Evolutionary conservation across 2,113 vertebrate species (phyloP).

Genomic region (Megaceryle maxima): DNA sequence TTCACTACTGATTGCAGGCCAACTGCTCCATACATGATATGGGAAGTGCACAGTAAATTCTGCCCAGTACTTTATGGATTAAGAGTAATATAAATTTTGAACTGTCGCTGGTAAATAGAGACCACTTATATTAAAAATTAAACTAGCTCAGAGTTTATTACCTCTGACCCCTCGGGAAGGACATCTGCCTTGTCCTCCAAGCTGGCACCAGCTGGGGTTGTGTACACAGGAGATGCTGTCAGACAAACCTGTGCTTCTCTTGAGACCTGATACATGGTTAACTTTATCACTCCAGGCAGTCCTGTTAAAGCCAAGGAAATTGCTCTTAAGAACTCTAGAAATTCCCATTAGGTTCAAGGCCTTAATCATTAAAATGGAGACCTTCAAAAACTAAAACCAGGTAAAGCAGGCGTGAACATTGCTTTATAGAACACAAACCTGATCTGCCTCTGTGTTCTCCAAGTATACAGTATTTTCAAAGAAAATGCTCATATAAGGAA

Average conservation of each 20-base stretch:
- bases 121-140: not conserved
- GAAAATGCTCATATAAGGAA: not conserved
- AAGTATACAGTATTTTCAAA: not conserved
- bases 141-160: not conserved
- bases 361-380: not conserved
- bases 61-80: not conserved
- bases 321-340: not conserved
- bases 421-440: not conserved
- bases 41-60: not conserved
- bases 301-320: not conserved
- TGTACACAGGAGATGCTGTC: not conserved
- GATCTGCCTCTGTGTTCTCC: not conserved
- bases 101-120: not conserved
- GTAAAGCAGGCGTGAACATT: not conserved
- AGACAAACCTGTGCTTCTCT: not conserved
- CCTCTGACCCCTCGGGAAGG: not conserved
- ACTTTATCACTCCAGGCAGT: not conserved
- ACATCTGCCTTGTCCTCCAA: not conserved
- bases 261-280: not conserved
- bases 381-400: not conserved
- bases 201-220: not conserved
- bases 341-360: not conserved
- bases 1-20: not conserved
- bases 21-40: not conserved
- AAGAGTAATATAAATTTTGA: not conserved